Evolutionary conservation across 2,113 vertebrate genomes (phyloP).

Genomic region (Protobothrops flavoviridis): DNA sequence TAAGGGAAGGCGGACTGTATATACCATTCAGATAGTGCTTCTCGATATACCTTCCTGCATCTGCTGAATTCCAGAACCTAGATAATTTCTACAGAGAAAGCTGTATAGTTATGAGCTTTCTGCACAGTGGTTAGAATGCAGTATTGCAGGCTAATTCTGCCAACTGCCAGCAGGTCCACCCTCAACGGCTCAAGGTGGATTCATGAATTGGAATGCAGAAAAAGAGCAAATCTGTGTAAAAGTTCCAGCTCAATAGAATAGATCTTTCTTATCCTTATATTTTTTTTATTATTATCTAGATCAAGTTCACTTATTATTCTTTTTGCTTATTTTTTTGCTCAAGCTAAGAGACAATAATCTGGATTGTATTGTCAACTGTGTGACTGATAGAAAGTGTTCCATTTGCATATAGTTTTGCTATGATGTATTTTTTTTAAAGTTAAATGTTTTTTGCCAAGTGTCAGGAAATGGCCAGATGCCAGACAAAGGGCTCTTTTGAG

Average conservation of each 20-base stretch:
- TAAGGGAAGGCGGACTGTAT: not conserved
- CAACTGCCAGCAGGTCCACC: too few species aligned
- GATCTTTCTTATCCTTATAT: not conserved
- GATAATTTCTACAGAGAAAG: not conserved
- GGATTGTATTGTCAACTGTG: not conserved
- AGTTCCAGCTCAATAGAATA: not conserved
- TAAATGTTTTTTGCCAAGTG: too few species aligned
- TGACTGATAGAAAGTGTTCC: not conserved
- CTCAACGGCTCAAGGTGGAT: too few species aligned
- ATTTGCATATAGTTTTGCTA: not conserved
- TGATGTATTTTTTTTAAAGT: not conserved
- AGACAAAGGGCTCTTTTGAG: too few species aligned
- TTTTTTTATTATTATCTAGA: not conserved
- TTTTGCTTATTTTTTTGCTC: not conserved
- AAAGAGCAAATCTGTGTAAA: not conserved
- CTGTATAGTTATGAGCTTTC: not conserved
- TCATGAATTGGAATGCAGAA: not conserved
- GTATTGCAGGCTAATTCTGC: too few species aligned
- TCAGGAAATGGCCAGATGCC: too few species aligned
- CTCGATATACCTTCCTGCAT: not conserved
- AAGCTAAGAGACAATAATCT: not conserved
- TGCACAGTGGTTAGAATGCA: too few species aligned
- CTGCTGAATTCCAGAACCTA: not conserved
- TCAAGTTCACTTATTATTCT: not conserved
- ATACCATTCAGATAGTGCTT: not conserved